Evolutionary conservation across 2,113 vertebrate species (phyloP), one percentile per base, ranked within the genome.

Genomic region (Dasyurus viverrinus): DNA sequence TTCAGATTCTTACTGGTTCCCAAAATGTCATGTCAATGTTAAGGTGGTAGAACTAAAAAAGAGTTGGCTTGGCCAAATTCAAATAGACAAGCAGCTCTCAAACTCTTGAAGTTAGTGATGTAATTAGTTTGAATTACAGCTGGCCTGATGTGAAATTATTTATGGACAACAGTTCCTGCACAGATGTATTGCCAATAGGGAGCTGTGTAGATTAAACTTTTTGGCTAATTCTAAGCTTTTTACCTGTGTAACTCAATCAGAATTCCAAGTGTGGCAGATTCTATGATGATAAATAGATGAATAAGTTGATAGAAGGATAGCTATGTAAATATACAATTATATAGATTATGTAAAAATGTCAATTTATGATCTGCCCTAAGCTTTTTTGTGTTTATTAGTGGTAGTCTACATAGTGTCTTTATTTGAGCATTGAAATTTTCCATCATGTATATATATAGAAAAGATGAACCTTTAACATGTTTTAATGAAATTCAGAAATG

Each of bases 171-270:
- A 53, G 19, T 93, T 93, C 53, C 91, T 94, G 96, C 92, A 47
- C 94, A 96, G 95, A 92, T 95, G 96, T 92, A 90, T 60, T 96
- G 89, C 95, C 97, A 92, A 76, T 94, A 93, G 95, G 93, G 94
- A 98, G 89, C 93, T 94, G 27, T 95, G 95, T 95, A 94, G 96
- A 95, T 96, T 96, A 95, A 97, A 92, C 92, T 97, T 95, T 94
- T 95, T 94, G 96, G 93, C 95, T 95, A 91, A 94, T 94, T 95
- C 93, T 98, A 89, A 36, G 94, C 91, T 96, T 97, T 96, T 97
- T 97, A 96, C 96, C 95, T 97, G 95, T 96, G 95, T 97, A 96
- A 96, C 92, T 97, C 95, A 94, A 97, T 97, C 94, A 95, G 96
- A 95, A 95, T 94, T 90, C 92, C 97, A 96, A 95, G 91, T 93